Conservation (phyloP, 2,888 invertebrate species). For the Acleris emargana region DNA sequence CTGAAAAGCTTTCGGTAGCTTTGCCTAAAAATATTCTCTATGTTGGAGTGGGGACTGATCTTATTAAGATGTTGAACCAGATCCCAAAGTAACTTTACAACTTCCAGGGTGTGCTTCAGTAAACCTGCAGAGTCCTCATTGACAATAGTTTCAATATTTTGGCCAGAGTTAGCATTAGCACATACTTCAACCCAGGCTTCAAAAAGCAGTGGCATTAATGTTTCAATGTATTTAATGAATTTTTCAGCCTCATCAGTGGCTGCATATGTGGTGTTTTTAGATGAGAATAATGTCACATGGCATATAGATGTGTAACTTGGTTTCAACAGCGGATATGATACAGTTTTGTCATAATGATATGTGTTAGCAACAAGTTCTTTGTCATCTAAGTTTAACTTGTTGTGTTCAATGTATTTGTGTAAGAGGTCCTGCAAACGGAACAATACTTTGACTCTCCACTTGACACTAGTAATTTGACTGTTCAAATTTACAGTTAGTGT, state of each 20-base stretch:
- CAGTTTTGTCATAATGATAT: slow-evolving; percentile 54
- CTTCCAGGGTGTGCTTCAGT: slow-evolving; percentile 85
- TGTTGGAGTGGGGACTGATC: slow-evolving; percentile 63
- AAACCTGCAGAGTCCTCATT: slow-evolving; percentile 86
- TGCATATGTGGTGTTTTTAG: slow-evolving; percentile 62
- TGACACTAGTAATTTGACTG: slow-evolving; percentile 88
- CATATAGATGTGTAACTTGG: slow-evolving; percentile 63
- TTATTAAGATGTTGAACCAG: slow-evolving; percentile 61
- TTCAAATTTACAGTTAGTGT: slow-evolving; percentile 88
- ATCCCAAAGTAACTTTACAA: slow-evolving; percentile 85
- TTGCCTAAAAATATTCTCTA: slow-evolving; percentile 77
- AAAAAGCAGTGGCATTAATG: slow-evolving; percentile 89
- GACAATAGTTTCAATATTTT: slow-evolving; percentile 77
- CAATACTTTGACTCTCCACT: slow-evolving; percentile 91
- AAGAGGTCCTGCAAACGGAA: slow-evolving; percentile 85
- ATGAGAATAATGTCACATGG: slow-evolving; percentile 69
- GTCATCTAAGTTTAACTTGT: slow-evolving; percentile 49
- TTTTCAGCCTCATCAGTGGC: slow-evolving; percentile 72
- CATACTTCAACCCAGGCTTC: slow-evolving; percentile 94
- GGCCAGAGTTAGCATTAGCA: slow-evolving; percentile 72
- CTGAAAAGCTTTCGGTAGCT: slow-evolving; percentile 81
- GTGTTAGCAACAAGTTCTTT: slow-evolving; percentile 44
- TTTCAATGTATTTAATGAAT: slow-evolving; percentile 85
- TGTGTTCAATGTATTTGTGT: slow-evolving; percentile 61
- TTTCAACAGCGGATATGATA: slow-evolving; percentile 61